Evolutionary conservation across 2,888 invertebrate genomes (phyloP).

Genomic region (Lithosia quadra): DNA sequence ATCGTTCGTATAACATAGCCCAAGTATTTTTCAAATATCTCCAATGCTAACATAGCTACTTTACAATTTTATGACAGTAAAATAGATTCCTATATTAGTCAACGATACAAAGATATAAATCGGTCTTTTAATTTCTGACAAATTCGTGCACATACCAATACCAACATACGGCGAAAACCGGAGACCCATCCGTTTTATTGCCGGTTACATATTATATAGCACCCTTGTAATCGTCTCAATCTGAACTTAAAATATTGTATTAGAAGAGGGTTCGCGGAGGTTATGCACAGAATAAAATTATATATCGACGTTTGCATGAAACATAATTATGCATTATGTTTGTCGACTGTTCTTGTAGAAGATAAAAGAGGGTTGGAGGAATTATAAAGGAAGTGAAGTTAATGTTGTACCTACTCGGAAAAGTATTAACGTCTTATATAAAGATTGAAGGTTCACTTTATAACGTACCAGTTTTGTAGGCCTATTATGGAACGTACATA

Average conservation of each 20-base stretch:
- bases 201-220: background rate
- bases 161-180: background rate
- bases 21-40: too few species aligned
- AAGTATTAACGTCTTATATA: background rate
- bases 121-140: background rate
- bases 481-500: background rate
- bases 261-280: background rate
- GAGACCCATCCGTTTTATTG: background rate
- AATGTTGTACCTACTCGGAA: background rate
- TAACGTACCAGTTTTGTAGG: background rate
- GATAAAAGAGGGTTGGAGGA: background rate
- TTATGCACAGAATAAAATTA: background rate
- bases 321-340: constrained; percentile 5
- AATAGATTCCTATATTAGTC: background rate
- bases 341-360: background rate
- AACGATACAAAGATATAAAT: background rate
- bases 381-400: background rate
- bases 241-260: background rate
- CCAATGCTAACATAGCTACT: too few species aligned
- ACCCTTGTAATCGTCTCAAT: background rate
- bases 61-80: too few species aligned
- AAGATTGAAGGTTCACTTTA: background rate
- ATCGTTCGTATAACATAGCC: too few species aligned
- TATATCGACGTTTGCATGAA: background rate
- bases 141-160: background rate